Base-by-base conservation (phyloP, 2,113 vertebrate genomes). In the Calyptommatus sinebrachiatus region DNA sequence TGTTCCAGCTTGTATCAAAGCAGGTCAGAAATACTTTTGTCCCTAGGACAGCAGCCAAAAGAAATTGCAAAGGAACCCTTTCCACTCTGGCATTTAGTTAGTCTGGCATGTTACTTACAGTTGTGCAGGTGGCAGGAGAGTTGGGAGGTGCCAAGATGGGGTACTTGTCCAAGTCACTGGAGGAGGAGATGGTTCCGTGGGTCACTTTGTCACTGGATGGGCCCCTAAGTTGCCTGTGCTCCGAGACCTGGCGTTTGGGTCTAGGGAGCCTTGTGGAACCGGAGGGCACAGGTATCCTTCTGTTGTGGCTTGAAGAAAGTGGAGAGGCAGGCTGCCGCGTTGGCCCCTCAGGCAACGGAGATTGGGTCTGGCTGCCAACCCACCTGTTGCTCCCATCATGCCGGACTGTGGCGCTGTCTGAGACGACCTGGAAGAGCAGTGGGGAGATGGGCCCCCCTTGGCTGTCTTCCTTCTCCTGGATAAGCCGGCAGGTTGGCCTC, bases 131-230 rank as follows among this genome's bases (percentile, higher is more conserved):
- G 60, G 20, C 93, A 0, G 94, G 95, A 26, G 95, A 94, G 84
- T 96, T 96, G 26, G 95, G 95, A 0, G 96, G 95, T 53, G 89
- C 96, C 0, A 90, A 77, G 84, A 93, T 81, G 2, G 85, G 69
- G 7, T 90, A 87, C 61, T 82, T 80, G 41, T 93, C 94, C 4
- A 91, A 94, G 7, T 91, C 94, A 9, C 92, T 94, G 87, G 88
- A 93, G 85, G 88, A 93, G 69, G 88, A 92, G 4, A 72, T 53
- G 8, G 92, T 57, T 14, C 89, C 76, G 5, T 89, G 60, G 62
- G 22, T 18, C 1, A 26, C 53, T 24, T 57, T 46, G 2, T 41
- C 31, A 1, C 35, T 7, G 4, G 60, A 29, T 45, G 8, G 72
- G 2, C 41, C 46, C 82, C 76, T 62, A 18, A 5, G 45, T 16